A percentile compares a stretch with the other conserved stretches of the same genome.
Evolutionary conservation across 1,140 invertebrate genomes (phyloP).

Genomic region (Leptinotarsa texana): DNA sequence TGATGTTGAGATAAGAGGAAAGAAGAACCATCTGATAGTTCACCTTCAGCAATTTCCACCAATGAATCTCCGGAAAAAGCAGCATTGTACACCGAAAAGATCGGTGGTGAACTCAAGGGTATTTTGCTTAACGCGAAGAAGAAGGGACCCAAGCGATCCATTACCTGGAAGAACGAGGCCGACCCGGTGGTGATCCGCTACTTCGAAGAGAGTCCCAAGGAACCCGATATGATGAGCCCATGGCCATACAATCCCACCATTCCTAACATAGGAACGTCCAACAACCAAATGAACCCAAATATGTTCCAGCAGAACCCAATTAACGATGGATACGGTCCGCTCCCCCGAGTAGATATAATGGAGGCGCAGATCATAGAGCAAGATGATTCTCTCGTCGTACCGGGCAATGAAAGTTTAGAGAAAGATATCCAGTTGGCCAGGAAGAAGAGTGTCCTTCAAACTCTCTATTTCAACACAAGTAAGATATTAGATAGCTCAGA

Average conservation of each 20-base stretch:
- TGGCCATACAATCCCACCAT: constrained; percentile 30
- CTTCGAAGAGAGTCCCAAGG: constrained; percentile 66
- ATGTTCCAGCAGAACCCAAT: background rate
- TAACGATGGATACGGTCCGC: constrained; percentile 19
- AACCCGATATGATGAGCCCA: too few relatives aligned
- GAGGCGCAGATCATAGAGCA: constrained; percentile 77
- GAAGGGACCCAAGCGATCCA: constrained; percentile 78
- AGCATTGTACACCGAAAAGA: constrained; percentile 13
- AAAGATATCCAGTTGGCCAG: constrained; percentile 83
- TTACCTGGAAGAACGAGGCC: constrained; percentile 80
- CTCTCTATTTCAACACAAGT: constrained; percentile 82
- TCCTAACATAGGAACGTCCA: too few relatives aligned
- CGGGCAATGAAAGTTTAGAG: constrained; percentile 82
- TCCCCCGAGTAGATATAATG: constrained; percentile 77
- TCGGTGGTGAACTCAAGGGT: constrained; percentile 42
- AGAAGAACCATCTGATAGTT: background rate
- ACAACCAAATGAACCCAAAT: constrained; percentile 31
- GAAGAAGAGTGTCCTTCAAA: constrained; percentile 81
- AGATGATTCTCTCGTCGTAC: constrained; percentile 65
- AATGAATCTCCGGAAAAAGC: constrained; percentile 20
- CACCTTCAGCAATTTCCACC: constrained; percentile 36
- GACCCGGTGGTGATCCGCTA: constrained; percentile 81
- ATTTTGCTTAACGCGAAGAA: constrained; percentile 53
- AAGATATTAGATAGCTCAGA: constrained; percentile 85
- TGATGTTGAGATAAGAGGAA: constrained; percentile 36